Evolutionary conservation across 2,888 invertebrate species (phyloP).

Genomic region (Drosophila macrospina): DNA sequence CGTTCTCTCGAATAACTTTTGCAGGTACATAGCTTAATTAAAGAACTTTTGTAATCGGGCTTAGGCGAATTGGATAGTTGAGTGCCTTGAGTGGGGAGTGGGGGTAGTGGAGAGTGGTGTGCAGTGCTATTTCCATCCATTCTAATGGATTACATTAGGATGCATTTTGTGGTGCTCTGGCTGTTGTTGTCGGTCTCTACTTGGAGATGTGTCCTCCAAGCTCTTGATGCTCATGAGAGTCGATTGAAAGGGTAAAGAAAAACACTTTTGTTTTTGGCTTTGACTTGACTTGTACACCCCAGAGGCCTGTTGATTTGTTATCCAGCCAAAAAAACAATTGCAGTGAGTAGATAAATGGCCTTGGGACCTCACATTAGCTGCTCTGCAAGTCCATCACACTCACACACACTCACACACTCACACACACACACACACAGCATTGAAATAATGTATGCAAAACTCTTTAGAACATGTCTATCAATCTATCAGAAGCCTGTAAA

Average conservation of each 20-base stretch:
- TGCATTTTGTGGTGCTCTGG: slow-evolving; percentile 48
- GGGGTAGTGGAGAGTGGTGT: too few relatives aligned
- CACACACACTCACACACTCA: slow-evolving; percentile 9
- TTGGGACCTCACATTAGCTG: slow-evolving; percentile 48
- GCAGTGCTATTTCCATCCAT: slow-evolving; percentile 7
- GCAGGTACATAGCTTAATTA: slow-evolving; percentile 71
- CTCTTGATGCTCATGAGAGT: slow-evolving; percentile 29
- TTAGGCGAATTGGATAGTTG: slow-evolving; percentile 4
- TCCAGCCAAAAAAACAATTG: slow-evolving; percentile 66
- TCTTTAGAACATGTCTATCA: neutral
- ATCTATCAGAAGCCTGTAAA: neutral
- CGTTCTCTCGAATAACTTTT: slow-evolving; percentile 33
- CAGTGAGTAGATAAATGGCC: slow-evolving; percentile 66
- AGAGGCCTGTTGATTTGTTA: slow-evolving; percentile 71
- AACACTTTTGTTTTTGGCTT: slow-evolving; percentile 56
- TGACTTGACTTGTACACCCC: slow-evolving; percentile 57
- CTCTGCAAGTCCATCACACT: slow-evolving; percentile 31
- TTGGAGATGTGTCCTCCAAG: too few relatives aligned
- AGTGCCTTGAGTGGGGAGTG: neutral
- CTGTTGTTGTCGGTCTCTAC: slow-evolving; percentile 23
- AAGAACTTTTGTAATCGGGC: slow-evolving; percentile 64
- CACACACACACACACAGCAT: slow-evolving; percentile 1
- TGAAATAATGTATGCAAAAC: slow-evolving; percentile 41
- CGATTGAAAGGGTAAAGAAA: slow-evolving; percentile 32
- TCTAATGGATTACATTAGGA: slow-evolving; percentile 76